Evolutionary conservation across 1,140 invertebrate species (phyloP).

Genomic region (Diorhabda sublineata): DNA sequence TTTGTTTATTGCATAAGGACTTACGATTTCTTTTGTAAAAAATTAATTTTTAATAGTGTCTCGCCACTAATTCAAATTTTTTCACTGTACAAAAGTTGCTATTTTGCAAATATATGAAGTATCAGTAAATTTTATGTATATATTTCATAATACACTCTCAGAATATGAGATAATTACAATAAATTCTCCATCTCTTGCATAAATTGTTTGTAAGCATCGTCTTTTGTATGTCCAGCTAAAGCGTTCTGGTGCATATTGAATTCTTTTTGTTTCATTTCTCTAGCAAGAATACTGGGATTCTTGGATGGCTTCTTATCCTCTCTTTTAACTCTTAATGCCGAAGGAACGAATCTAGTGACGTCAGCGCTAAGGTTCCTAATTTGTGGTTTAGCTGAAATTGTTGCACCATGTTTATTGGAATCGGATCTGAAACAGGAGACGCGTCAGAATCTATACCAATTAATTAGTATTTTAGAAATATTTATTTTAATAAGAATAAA

Average conservation of each 20-base stretch:
- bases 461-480: no score
- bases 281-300: constrained; percentile 37
- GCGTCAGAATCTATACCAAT: constrained; percentile 45
- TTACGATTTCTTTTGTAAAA: no score
- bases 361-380: constrained; percentile 92
- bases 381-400: constrained; percentile 92
- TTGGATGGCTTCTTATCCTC: constrained; percentile 62
- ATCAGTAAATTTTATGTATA: no score
- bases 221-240: constrained; percentile 69
- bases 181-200: constrained; percentile 97
- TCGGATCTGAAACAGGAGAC: constrained; percentile 23
- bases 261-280: constrained; percentile 48
- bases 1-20: no score
- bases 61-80: no score
- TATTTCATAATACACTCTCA: no score
- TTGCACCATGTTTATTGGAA: constrained; percentile 57
- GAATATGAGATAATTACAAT: constrained; percentile 52
- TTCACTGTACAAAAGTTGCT: no score
- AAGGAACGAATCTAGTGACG: constrained; percentile 92
- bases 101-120: no score
- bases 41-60: no score
- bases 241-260: constrained; percentile 35
- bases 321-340: constrained; percentile 82
- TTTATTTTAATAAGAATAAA: no score
- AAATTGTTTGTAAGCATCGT: constrained; percentile 96